A percentile compares a stretch with the other conserved stretches of the same genome.
These are phyloP conservation scores for Digitonthophagus gazella DNA, from an alignment of 2,888 invertebrate species.

Conservation along the genomic window DNA sequence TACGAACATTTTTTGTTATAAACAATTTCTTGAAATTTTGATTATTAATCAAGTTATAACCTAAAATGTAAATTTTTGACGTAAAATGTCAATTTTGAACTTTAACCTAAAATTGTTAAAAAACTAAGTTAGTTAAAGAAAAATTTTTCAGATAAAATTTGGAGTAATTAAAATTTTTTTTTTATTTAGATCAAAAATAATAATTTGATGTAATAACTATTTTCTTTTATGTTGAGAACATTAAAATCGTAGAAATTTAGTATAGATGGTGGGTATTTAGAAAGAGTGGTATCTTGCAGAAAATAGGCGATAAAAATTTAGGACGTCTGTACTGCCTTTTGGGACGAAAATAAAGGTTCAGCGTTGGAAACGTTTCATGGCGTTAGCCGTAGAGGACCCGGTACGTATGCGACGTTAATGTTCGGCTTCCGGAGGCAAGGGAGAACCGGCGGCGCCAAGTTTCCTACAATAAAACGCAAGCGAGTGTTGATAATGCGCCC, in stretches of 20 bases:
- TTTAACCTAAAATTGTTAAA: too few relatives aligned
- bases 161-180: too few relatives aligned
- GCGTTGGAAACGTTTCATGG: not conserved
- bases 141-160: too few relatives aligned
- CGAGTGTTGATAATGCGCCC: constrained; percentile 12
- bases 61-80: too few relatives aligned
- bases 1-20: too few relatives aligned
- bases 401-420: not conserved
- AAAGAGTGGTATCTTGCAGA: not conserved
- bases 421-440: not conserved
- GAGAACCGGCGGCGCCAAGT: not conserved
- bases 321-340: not conserved
- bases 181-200: too few relatives aligned
- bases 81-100: too few relatives aligned
- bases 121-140: too few relatives aligned
- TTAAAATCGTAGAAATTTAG: not conserved
- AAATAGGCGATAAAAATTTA: not conserved
- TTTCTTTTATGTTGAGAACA: not conserved
- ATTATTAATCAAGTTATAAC: too few relatives aligned
- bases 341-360: not conserved
- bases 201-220: too few relatives aligned
- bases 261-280: too few relatives aligned
- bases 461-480: constrained; percentile 13
- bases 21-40: too few relatives aligned
- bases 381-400: not conserved